phyloP scores from a whole-genome alignment of 2,888 invertebrate species.

The Eupithecia inturbata region DNA sequence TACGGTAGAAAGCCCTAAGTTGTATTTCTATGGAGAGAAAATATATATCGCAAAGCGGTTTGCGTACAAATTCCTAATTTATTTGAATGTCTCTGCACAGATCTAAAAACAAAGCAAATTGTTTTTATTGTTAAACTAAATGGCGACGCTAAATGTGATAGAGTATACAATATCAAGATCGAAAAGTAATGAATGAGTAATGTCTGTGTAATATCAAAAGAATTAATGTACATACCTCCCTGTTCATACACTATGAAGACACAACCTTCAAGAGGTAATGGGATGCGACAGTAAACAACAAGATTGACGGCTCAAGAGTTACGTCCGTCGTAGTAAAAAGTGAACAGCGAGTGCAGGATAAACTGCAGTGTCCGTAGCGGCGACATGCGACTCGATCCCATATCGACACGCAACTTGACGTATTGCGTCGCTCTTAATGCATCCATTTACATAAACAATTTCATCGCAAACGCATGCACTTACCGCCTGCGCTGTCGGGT shows the following conservation, averaged over 20 bases:
- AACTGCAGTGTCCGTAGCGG: conserved; percentile 51
- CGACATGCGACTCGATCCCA: conserved; percentile 61
- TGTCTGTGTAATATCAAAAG: background rate
- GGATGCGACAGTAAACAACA: conserved; percentile 63
- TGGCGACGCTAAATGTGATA: background rate
- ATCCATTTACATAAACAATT: conserved; percentile 67
- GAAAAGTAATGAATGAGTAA: background rate
- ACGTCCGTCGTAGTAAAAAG: conserved; percentile 57
- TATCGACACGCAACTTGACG: conserved; percentile 78
- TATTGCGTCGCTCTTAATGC: conserved; percentile 66
- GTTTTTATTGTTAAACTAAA: background rate
- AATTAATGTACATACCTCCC: background rate
- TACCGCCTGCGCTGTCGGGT: conserved; percentile 43
- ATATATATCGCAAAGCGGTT: background rate
- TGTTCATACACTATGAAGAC: conserved; percentile 4
- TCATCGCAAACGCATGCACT: conserved; percentile 54
- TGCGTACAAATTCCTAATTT: background rate
- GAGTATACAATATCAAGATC: background rate
- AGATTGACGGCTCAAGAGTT: conserved; percentile 52
- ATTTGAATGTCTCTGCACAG: background rate
- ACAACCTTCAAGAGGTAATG: conserved; percentile 46
- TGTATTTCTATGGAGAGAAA: conserved; percentile 27
- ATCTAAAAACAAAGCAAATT: background rate
- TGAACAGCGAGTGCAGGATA: conserved; percentile 60
- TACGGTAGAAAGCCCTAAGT: conserved; percentile 44